Evolutionary conservation across 92 coral and sea anemone genomes (phyloP).

Genomic region (Porites cylindrica): DNA sequence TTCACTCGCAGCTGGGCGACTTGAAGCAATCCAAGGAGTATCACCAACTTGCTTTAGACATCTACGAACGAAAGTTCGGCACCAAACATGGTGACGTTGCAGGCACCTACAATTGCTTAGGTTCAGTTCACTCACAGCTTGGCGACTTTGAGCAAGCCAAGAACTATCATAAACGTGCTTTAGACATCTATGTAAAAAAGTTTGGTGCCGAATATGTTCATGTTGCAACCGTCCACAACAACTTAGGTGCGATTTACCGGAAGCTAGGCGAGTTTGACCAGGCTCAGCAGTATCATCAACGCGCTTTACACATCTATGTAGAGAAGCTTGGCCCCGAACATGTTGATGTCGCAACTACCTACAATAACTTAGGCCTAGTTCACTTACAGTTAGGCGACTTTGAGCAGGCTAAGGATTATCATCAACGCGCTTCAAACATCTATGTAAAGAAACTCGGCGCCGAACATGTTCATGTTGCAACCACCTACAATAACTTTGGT

Average conservation of each 20-base stretch:
- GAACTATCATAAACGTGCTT: not conserved
- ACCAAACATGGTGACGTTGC: not conserved
- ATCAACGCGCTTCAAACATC: not conserved
- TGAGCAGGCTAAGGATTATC: not conserved
- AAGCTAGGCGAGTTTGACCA: not conserved
- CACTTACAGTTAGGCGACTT: not conserved
- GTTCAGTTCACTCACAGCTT: not conserved
- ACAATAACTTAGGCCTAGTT: not conserved
- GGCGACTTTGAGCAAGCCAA: not conserved
- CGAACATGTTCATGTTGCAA: not conserved
- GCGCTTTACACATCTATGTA: not conserved
- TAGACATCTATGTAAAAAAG: not conserved
- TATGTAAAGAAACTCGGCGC: not conserved
- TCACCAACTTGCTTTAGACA: not conserved
- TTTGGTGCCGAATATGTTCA: no score
- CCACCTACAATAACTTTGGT: not conserved
- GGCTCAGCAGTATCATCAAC: not conserved
- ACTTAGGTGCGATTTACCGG: not conserved
- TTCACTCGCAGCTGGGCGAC: not conserved
- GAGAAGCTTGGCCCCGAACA: no score
- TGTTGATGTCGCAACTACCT: no score
- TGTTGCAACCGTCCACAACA: not conserved
- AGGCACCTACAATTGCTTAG: not conserved
- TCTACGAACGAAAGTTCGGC: not conserved
- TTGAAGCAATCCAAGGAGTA: not conserved